phyloP scores from a whole-genome alignment of 1,140 invertebrate species.

The Cotesia typhae region DNA sequence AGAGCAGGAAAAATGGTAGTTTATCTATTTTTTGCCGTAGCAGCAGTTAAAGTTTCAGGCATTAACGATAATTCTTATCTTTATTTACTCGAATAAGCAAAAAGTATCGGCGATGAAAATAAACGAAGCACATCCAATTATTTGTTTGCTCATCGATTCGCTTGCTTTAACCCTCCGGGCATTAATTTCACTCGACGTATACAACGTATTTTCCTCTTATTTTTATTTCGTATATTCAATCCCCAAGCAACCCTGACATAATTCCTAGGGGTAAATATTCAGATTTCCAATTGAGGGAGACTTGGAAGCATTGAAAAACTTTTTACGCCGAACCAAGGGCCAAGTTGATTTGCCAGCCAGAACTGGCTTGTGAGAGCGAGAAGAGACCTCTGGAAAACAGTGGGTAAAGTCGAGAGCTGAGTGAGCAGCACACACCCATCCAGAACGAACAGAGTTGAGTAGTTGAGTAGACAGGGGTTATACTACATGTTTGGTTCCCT shows the following conservation, averaged over 20 bases:
- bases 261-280: conserved; percentile 35
- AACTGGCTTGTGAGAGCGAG: background rate
- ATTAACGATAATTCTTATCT: background rate
- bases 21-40: too few species aligned
- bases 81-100: background rate
- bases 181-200: conserved; percentile 16
- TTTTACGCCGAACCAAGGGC: conserved; percentile 24
- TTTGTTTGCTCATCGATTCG: conserved; percentile 28
- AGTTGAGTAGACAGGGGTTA: background rate
- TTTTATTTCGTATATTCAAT: conserved; percentile 10
- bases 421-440: background rate
- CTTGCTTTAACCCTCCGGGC: background rate
- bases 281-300: conserved; percentile 34
- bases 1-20: too few species aligned
- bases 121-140: conserved; percentile 34
- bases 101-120: conserved; percentile 29
- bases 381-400: background rate
- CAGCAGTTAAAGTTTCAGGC: background rate
- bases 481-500: conserved; percentile 26
- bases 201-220: conserved; percentile 12
- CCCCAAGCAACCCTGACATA: conserved; percentile 18
- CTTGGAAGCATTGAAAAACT: conserved; percentile 34
- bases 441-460: background rate
- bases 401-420: background rate
- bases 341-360: background rate